Evolutionary conservation across 2,888 invertebrate genomes (phyloP), one percentile per base, ranked within the genome.

Genomic region (Tupiocoris notatus): DNA sequence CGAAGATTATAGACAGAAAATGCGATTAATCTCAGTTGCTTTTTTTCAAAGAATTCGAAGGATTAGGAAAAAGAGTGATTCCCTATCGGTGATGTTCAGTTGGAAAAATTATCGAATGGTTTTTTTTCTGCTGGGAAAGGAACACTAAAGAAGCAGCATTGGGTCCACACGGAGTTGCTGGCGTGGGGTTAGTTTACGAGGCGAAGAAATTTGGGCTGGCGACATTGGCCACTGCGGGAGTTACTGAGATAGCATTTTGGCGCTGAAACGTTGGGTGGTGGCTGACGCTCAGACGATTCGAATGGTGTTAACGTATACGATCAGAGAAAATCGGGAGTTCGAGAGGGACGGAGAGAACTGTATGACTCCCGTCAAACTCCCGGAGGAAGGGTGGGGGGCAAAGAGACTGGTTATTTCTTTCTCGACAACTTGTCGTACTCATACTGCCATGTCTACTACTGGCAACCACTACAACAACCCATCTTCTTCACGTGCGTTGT

Each of bases 331-430:
- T 12, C 39, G 39, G 12, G 39, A 39, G 39, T 12, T 39, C 6
- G 39, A 39, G 24, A 25, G 24, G 64, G 64, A 64, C 64, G 24
- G 25, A 64, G 64, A n/a, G n/a, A n/a, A n/a, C 25, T 24, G 22
- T 64, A 23, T 24, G 64, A 64, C 25, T 64, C 25, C 64, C 64
- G 64, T 64, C 64, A 64, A 64, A 64, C 64, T 64, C 64, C 25
- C 64, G 25, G 25, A 22, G 9, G 24, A 24, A 25, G 16, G 23
- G 2, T 20, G 64, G 20, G 12, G 24, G 64, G n/a, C 2, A n/a
- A 25, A 24, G 25, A 16, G 24, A 24, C 24, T 21, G 1, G 64
- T 64, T 64, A 64, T 64, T 64, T 64, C 64, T 64, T 64, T 24
- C 64, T 64, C 25, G 24, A 24, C 24, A 39, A 7, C 39, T 12